phyloP scores from a whole-genome alignment of 2,797 vertebrate species.

The Triplophysa bombifrons region DNA sequence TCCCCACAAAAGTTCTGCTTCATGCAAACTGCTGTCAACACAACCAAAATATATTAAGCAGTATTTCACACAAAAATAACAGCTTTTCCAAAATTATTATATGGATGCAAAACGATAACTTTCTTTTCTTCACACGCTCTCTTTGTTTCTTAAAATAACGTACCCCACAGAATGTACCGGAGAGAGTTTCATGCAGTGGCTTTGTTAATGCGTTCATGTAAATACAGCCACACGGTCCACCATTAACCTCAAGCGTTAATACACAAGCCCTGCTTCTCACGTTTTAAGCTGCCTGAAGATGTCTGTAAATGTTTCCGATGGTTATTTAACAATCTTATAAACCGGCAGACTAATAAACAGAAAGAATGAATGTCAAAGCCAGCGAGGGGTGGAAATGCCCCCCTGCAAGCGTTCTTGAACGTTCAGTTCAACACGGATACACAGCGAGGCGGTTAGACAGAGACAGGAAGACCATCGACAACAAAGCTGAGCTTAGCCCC shows the following conservation, averaged over 20 bases:
- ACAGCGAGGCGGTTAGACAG: constrained; percentile 1
- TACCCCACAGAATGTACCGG: too few relatives aligned
- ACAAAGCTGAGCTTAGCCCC: constrained; percentile 32
- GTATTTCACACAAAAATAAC: neutral
- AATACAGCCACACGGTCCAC: neutral
- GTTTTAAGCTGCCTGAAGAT: neutral
- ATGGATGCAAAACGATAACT: neutral
- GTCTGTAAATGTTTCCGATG: constrained; percentile 12
- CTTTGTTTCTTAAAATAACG: neutral
- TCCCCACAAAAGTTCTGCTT: neutral
- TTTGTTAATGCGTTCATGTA: too few relatives aligned
- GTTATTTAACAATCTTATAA: constrained; percentile 31
- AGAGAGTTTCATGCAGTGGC: too few relatives aligned
- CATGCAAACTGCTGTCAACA: neutral
- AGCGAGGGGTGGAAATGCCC: neutral
- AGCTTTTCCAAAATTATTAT: neutral
- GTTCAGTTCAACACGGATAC: neutral
- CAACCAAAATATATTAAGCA: neutral
- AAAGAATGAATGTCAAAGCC: constrained; percentile 2
- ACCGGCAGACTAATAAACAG: constrained; percentile 22
- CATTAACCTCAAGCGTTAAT: neutral
- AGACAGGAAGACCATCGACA: constrained; percentile 37
- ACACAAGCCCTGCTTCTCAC: neutral
- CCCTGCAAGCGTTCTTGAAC: neutral
- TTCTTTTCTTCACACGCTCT: neutral